phyloP scores from a whole-genome alignment of 2,888 invertebrate genomes.

The Dynastes maya region DNA sequence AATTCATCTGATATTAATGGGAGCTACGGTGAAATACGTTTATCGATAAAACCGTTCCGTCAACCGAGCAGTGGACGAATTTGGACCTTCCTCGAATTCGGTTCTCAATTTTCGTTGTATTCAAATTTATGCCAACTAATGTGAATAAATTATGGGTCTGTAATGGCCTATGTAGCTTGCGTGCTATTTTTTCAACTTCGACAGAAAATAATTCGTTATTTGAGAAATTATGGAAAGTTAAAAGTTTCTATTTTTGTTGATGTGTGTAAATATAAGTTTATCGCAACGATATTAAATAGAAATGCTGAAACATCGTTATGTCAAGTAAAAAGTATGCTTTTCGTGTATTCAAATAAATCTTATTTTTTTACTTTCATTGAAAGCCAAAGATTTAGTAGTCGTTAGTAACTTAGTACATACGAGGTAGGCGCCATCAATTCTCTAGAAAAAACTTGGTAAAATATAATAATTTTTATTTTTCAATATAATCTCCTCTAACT shows the following conservation, averaged over 20 bases:
- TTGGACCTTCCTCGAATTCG: background rate
- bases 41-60: slow-evolving; percentile 32
- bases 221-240: slow-evolving; percentile 23
- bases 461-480: too few relatives aligned
- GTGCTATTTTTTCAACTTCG: background rate
- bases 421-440: too few relatives aligned
- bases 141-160: slow-evolving; percentile 15
- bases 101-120: slow-evolving; percentile 17
- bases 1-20: slow-evolving; percentile 41
- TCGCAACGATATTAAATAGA: too few relatives aligned
- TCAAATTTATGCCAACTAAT: slow-evolving; percentile 21
- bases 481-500: too few relatives aligned
- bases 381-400: too few relatives aligned
- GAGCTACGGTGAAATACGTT: slow-evolving; percentile 26
- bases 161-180: background rate
- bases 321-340: too few relatives aligned
- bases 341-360: too few relatives aligned
- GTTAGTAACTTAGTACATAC: too few relatives aligned
- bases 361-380: too few relatives aligned
- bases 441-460: too few relatives aligned
- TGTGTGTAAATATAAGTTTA: background rate
- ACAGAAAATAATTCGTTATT: background rate
- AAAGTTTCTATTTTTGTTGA: background rate
- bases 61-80: slow-evolving; percentile 17
- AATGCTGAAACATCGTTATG: too few relatives aligned